These are phyloP conservation scores for Pelagia noctiluca DNA, from an alignment of 30 jellyfish, hydroid and myxozoan species.

Conservation along the genomic window DNA sequence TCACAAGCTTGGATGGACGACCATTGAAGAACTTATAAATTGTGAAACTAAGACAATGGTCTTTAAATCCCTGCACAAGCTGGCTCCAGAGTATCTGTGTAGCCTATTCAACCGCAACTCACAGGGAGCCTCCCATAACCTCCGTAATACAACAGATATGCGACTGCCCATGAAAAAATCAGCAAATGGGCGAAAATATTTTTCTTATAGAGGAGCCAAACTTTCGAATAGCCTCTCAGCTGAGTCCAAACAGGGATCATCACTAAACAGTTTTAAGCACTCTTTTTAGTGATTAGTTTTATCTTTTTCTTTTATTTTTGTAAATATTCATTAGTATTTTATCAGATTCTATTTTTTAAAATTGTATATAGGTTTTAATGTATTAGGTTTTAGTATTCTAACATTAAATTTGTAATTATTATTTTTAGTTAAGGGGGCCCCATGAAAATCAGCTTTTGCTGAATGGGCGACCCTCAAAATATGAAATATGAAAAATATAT, in stretches of 20 bases:
- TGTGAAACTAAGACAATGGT: slow-evolving; percentile 12
- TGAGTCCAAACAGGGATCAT: slow-evolving; percentile 5
- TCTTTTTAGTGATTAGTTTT: neutral
- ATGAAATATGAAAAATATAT: too few species aligned
- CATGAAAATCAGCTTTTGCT: too few species aligned
- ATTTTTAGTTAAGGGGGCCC: too few species aligned
- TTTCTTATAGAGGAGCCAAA: slow-evolving; percentile 23
- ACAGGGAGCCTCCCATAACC: neutral
- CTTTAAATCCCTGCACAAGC: slow-evolving; percentile 12
- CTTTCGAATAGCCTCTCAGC: slow-evolving; percentile 18
- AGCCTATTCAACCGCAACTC: slow-evolving; percentile 5
- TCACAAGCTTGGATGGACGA: slow-evolving; percentile 34
- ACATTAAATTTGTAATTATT: too few species aligned
- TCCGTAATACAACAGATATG: slow-evolving; percentile 9
- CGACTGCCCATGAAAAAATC: neutral
- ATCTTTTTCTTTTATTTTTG: too few species aligned
- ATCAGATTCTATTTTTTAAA: too few species aligned
- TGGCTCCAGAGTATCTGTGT: slow-evolving; percentile 35
- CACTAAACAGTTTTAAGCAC: neutral
- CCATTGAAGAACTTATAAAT: slow-evolving; percentile 21
- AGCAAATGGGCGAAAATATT: neutral
- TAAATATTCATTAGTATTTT: too few species aligned
- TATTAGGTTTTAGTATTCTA: too few species aligned
- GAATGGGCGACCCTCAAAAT: too few species aligned
- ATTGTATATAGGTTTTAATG: too few species aligned